Conservation (phyloP, 2,113 vertebrate genomes). For the Chloropsis cyanopogon region DNA sequence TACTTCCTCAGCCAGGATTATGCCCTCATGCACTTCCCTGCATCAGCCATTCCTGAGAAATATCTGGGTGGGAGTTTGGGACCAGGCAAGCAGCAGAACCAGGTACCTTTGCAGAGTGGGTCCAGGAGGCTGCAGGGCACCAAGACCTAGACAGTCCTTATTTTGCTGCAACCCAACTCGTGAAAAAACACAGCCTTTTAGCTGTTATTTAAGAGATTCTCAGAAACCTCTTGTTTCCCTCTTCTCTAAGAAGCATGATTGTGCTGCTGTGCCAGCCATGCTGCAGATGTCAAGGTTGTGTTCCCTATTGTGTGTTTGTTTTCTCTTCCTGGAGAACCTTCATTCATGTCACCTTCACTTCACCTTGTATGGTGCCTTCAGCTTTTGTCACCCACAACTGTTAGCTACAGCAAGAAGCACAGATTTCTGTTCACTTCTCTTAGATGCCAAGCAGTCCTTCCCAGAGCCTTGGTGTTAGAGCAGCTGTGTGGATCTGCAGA, state of each 20-base stretch:
- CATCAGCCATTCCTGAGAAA: neutral
- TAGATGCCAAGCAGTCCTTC: neutral
- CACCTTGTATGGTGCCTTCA: neutral
- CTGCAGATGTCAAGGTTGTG: neutral
- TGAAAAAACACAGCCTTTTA: neutral
- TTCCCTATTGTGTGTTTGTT: neutral
- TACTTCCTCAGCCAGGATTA: neutral
- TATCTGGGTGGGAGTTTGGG: neutral
- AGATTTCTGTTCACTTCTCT: neutral
- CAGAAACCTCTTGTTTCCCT: neutral
- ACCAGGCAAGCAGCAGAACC: neutral
- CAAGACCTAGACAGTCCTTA: neutral
- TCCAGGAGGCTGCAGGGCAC: rapidly evolving
- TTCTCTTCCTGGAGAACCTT: neutral
- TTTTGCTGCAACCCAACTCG: neutral
- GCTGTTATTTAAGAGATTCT: neutral
- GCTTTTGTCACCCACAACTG: neutral
- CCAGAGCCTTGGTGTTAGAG: neutral
- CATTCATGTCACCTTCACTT: neutral
- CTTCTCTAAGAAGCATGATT: rapidly evolving
- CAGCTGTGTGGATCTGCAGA: neutral
- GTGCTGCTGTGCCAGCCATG: rapidly evolving
- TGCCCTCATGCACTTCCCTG: rapidly evolving
- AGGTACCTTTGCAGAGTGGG: rapidly evolving
- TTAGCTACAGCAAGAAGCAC: neutral